Conservation (phyloP, 2,888 invertebrate species). For the Ptychoptera contaminata region DNA sequence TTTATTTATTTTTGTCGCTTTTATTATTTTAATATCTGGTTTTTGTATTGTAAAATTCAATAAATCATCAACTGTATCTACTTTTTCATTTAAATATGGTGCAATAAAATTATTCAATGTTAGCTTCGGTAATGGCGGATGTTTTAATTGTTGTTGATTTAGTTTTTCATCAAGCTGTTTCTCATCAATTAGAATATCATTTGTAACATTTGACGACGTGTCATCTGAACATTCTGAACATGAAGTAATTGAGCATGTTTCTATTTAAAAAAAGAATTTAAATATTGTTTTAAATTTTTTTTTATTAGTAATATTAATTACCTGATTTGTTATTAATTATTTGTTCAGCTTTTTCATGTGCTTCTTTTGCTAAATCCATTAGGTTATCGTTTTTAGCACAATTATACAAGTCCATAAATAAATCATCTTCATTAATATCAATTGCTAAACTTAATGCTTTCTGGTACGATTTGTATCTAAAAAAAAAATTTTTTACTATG, state of each 20-base stretch:
- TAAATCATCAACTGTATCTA: too few relatives aligned
- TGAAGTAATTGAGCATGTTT: slow-evolving; percentile 52
- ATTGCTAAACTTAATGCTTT: slow-evolving; percentile 75
- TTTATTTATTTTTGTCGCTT: too few relatives aligned
- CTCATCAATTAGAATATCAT: slow-evolving; percentile 25
- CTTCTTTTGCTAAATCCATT: slow-evolving; percentile 47
- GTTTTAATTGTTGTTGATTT: slow-evolving; percentile 2
- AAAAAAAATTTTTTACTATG: slow-evolving; percentile 3
- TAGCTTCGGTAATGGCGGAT: background rate
- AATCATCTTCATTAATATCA: slow-evolving; percentile 70
- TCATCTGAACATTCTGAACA: slow-evolving; percentile 44
- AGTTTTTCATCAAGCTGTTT: slow-evolving; percentile 22
- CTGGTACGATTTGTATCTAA: slow-evolving; percentile 52
- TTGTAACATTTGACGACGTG: slow-evolving; percentile 18
- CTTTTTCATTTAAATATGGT: too few relatives aligned
- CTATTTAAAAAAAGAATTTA: slow-evolving; percentile 37
- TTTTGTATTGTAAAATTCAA: too few relatives aligned
- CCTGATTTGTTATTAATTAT: slow-evolving; percentile 13
- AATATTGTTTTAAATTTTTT: slow-evolving; percentile 15
- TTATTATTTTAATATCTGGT: too few relatives aligned
- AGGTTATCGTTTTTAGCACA: slow-evolving; percentile 45
- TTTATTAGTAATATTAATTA: slow-evolving; percentile 7
- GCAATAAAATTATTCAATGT: background rate
- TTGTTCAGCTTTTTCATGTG: slow-evolving; percentile 47
- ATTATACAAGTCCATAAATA: slow-evolving; percentile 71